Percentiles rank a stretch among this genome's conserved stretches.
Conservation (phyloP, 2,113 vertebrate species). For the Nothoprocta perdicaria region DNA sequence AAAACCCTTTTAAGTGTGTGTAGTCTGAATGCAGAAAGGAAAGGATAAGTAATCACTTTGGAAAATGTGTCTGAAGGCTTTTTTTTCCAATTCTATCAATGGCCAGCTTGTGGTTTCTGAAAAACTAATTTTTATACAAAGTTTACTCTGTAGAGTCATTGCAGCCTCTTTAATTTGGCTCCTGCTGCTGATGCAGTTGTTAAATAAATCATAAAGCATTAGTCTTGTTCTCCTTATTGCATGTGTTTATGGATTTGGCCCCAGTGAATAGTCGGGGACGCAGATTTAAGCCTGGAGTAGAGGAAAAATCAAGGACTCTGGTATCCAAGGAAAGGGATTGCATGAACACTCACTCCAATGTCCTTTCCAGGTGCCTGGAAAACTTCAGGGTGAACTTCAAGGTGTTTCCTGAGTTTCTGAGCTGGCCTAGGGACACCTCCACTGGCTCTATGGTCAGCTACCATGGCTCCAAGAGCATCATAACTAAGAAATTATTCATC, state of each 20-base stretch:
- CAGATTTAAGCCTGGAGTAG: neutral
- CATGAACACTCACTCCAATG: accelerated
- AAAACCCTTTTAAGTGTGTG: neutral
- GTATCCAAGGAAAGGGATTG: too few species aligned
- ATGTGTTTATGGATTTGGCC: neutral
- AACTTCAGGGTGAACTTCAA: neutral
- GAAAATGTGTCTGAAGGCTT: neutral
- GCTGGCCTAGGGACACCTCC: neutral
- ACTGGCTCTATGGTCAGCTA: accelerated
- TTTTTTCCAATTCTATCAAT: neutral
- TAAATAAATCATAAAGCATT: neutral
- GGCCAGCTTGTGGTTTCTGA: neutral
- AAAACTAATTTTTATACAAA: neutral
- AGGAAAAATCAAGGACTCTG: neutral
- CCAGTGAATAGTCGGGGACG: neutral
- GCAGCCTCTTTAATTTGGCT: constrained; percentile 7
- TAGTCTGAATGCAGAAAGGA: neutral
- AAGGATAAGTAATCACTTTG: neutral
- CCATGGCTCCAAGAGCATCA: neutral
- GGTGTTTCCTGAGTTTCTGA: neutral
- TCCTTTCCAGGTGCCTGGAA: accelerated
- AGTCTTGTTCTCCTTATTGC: neutral
- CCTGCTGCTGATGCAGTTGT: neutral
- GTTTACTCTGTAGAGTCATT: neutral
- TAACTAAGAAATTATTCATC: neutral